phyloP scores from a whole-genome alignment of 2,888 invertebrate genomes.

The Synergus laeviventris region DNA sequence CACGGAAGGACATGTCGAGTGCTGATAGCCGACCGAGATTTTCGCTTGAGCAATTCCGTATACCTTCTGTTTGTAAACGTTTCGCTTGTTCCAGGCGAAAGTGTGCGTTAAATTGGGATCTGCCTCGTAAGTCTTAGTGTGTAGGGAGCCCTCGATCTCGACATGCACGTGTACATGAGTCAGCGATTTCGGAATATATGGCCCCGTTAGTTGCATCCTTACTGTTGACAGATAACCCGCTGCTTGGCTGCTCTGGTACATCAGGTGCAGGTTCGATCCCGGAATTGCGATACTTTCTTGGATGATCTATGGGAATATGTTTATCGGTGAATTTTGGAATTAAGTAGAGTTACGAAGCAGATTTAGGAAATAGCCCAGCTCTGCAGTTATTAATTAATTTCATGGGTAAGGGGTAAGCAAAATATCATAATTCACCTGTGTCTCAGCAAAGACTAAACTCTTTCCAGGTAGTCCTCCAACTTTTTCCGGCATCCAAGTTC shows the following conservation, averaged over 20 bases:
- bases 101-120: constrained; percentile 96
- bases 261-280: constrained; percentile 93
- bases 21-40: constrained; percentile 96
- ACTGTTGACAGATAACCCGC: constrained; percentile 96
- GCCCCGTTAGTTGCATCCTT: constrained; percentile 90
- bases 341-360: neutral
- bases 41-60: constrained; percentile 93
- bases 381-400: neutral
- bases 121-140: constrained; percentile 95
- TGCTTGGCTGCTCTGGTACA: constrained; percentile 97
- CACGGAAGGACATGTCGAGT: constrained; percentile 89
- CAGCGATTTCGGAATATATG: constrained; percentile 86
- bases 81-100: constrained; percentile 98
- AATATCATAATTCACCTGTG: constrained; percentile 81
- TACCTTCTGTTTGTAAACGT: constrained; percentile 97
- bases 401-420: neutral
- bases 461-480: constrained; percentile 89
- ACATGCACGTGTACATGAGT: constrained; percentile 94
- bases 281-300: constrained; percentile 97
- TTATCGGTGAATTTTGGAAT: neutral
- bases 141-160: constrained; percentile 94
- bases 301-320: constrained; percentile 83
- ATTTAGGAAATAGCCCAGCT: too few relatives aligned
- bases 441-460: constrained; percentile 92
- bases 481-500: constrained; percentile 93